Conservation (phyloP, 1,140 invertebrate species). For the Aleiodes sp. region DNA sequence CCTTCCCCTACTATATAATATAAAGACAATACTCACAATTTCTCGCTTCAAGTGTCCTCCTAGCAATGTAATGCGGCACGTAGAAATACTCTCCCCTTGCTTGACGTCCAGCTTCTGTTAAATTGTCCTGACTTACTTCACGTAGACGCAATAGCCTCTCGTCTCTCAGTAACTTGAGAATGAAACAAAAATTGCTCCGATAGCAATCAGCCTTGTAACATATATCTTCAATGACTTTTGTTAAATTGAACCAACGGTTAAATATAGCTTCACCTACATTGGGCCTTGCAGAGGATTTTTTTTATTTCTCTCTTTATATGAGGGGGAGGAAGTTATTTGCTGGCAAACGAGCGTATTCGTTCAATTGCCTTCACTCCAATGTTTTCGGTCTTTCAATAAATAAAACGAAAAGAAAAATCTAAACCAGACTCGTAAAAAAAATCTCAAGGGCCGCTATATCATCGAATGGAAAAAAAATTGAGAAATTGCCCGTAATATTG, state of each 20-base stretch:
- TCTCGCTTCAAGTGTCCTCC: slow-evolving; percentile 55
- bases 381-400: neutral
- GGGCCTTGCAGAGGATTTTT: neutral
- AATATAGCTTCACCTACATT: neutral
- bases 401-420: neutral
- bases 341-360: neutral
- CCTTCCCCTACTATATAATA: too few species aligned
- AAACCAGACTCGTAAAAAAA: neutral
- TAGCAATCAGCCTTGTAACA: slow-evolving; percentile 1
- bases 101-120: slow-evolving; percentile 58
- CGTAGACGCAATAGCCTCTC: slow-evolving; percentile 53
- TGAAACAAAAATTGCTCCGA: neutral
- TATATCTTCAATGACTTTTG: slow-evolving; percentile 5
- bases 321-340: neutral
- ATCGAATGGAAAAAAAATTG: too few species aligned
- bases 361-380: slow-evolving; percentile 6
- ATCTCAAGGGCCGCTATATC: too few species aligned
- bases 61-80: slow-evolving; percentile 57
- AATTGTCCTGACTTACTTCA: slow-evolving; percentile 51
- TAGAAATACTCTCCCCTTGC: slow-evolving; percentile 59
- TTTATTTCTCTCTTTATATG: neutral
- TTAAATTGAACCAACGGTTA: slow-evolving; percentile 7
- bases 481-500: neutral
- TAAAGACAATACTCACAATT: slow-evolving; percentile 53
- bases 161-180: slow-evolving; percentile 56